Conservation (phyloP, 2,888 invertebrate species). For the Torymus texanus region DNA sequence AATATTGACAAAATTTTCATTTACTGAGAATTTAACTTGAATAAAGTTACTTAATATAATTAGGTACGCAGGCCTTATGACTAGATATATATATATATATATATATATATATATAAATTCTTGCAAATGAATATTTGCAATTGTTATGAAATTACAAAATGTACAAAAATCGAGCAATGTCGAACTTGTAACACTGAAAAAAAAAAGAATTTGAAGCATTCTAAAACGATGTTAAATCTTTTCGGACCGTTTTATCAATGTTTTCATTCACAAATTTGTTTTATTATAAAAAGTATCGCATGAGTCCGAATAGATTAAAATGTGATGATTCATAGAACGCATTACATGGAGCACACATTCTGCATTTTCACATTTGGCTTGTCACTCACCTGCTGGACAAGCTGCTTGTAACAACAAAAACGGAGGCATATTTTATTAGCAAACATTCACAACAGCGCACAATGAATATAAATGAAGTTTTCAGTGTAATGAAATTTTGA, state of each 20-base stretch:
- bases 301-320: conserved; percentile 48
- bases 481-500: conserved; percentile 33
- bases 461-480: conserved; percentile 32
- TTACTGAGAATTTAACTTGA: conserved; percentile 29
- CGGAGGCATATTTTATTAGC: conserved; percentile 42
- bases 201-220: conserved; percentile 49
- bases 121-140: conserved; percentile 43
- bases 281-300: conserved; percentile 24
- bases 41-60: conserved; percentile 31
- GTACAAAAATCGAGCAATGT: conserved; percentile 53
- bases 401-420: conserved; percentile 69
- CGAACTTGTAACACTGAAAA: conserved; percentile 47
- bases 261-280: conserved; percentile 24
- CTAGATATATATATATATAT: conserved; percentile 44
- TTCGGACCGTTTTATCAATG: conserved; percentile 31
- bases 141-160: conserved; percentile 55
- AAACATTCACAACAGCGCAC: conserved; percentile 32
- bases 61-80: conserved; percentile 50
- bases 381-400: conserved; percentile 71
- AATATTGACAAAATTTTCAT: conserved; percentile 41
- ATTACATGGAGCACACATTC: conserved; percentile 53
- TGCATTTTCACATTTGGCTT: conserved; percentile 52
- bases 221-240: conserved; percentile 48
- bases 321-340: conserved; percentile 42
- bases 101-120: conserved; percentile 20